Evolutionary conservation across 2,888 invertebrate species (phyloP), one percentile per base, ranked within the genome.

Genomic region (Linnaemya tessellans): DNA sequence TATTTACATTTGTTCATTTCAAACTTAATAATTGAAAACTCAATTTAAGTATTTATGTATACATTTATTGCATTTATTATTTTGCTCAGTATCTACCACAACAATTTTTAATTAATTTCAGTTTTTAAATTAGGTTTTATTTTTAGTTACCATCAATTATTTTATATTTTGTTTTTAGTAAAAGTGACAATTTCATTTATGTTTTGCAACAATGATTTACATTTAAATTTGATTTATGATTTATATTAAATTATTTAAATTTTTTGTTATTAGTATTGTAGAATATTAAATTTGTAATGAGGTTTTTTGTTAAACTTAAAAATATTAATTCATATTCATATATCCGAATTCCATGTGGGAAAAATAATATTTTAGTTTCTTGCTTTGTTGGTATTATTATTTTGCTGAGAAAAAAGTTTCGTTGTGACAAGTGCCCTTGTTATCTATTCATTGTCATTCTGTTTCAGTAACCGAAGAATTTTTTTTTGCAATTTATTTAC

Each of bases 61-160:
- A 91, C 91, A 91, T 91, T 91, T 91, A 91, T 91, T 92, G 92
- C 92, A 92, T 90, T 84, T 73, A 80, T 89, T 88, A 88, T 89
- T 89, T 78, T 87, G 84, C 88, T 89, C 88, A 88, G 89, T 90
- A 89, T 89, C 91, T 91, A 91, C 92, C 91, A 91, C 91, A 91
- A 91, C 91, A 91, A 91, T 88, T 89, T 65, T 86, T 70, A 54
- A 86, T 81, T 73, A 73, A 65, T 86, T 85, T 86, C 25, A 51
- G 43, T 73, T 86, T 81, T 87, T 74, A 85, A 77, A 84, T 86
- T 79, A 70, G 75, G 77, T 43, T 81, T 65, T 43, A 78, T 46
- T 64, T 49, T 62, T 84, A 73, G 54, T 80, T 86, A 62, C 82
- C 77, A 82, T 78, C 74, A 77, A 83, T 81, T 77, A 68, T 68